Conservation (phyloP, 2,888 invertebrate species). For the Eupelmus urozonus region DNA sequence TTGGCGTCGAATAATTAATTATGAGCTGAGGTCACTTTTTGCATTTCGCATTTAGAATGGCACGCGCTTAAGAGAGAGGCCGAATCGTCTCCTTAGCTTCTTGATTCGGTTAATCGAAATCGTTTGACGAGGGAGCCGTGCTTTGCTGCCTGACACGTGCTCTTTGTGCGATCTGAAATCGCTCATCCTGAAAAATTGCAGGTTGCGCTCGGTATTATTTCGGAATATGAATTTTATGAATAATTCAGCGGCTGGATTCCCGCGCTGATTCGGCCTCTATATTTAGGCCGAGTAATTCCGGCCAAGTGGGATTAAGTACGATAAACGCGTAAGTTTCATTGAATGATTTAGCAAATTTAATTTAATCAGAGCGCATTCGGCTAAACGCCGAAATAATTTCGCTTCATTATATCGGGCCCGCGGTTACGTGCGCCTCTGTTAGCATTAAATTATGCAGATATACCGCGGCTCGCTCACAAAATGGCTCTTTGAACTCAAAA, state of each 20-base stretch:
- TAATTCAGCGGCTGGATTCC: neutral
- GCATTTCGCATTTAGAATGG: constrained; percentile 26
- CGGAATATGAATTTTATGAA: too few relatives aligned
- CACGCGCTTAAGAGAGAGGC: neutral
- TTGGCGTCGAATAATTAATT: constrained; percentile 45
- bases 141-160: too few relatives aligned
- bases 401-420: too few relatives aligned
- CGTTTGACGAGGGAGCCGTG: neutral
- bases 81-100: neutral
- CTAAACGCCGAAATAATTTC: neutral
- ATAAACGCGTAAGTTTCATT: neutral
- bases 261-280: neutral
- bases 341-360: constrained; percentile 13
- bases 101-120: constrained; percentile 34
- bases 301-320: neutral
- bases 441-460: too few relatives aligned
- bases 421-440: too few relatives aligned
- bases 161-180: too few relatives aligned
- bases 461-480: too few relatives aligned
- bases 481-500: too few relatives aligned
- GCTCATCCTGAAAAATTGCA: too few relatives aligned
- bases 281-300: neutral
- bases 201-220: too few relatives aligned
- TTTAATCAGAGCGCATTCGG: constrained; percentile 3
- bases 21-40: constrained; percentile 32